Evolutionary conservation across 2,113 vertebrate genomes (phyloP), one percentile per base, ranked within the genome.

Genomic region (Dasyprocta punctata): DNA sequence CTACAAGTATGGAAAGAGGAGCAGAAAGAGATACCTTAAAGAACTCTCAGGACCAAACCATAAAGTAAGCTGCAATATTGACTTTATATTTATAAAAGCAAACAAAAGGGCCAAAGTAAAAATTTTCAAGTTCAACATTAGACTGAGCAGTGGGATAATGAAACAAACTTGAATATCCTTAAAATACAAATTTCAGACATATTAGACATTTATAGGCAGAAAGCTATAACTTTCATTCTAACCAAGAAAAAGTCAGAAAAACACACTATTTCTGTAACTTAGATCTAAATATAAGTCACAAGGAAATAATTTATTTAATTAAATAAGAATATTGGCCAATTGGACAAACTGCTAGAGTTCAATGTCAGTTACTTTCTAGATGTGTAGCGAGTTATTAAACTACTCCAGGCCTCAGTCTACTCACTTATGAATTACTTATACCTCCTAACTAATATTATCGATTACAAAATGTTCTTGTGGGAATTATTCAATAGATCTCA

Each of bases 171-270:
- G 77, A 90, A 44, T 77, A 92, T 54, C 11, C 52, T 92, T 54
- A 67, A 96, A 56, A 92, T 81, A 90, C 20, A 71, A 94, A 63
- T 92, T 94, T 24, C 86, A 90, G 63, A 81, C 60, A 90, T 91
- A 89, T 92, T 85, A 95, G 12, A 94, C 24, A 92, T 63, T 75
- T 86, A 89, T n/a, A 94, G 81, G 56, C 41, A 90, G 47, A 33
- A 81, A 80, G 24, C 33, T 85, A 80, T 30, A 80, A 73, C 36
- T 71, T 90, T 80, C 17, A 61, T 97, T 63, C 58, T 82, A 92
- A 92, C 19, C n/a, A 94, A 91, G 41, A 84, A 95, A 93, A 65
- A n/a, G 1, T 41, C 19, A 91, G 80, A 41, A 88, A 96, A 71
- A 82, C 17, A 69, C 16, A 86, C 14, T 56, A 41, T 94, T 84